Evolutionary conservation across 2,888 invertebrate species (phyloP), one percentile per base, ranked within the genome.

Genomic region (Stegana nigrithorax): DNA sequence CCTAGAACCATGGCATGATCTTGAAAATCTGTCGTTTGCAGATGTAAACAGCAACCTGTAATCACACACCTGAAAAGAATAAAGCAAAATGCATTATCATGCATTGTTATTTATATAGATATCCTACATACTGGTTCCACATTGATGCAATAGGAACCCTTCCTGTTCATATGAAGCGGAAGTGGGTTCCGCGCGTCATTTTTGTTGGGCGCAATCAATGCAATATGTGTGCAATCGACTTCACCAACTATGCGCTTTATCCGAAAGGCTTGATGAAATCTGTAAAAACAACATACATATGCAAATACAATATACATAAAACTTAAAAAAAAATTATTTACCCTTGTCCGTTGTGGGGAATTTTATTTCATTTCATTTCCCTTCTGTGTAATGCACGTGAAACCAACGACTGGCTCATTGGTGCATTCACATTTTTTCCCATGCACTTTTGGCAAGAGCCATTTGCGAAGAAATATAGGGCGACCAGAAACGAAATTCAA

Each of bases 21-120:
- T 59, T 1, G 63, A 55, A 59, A 60, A 65, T 36, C 29, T 60
- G n/a, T 60, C 60, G 26, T 63, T 65, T 6, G 63, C 32, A 12
- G 45, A 27, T 4, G 45, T 47, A 26, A 65, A 65, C 14, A 42
- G 21, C 4, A 65, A 27, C 14, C 27, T 45, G 45, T 57, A 32
- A 60, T 65, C 60, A 42, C 56, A 45, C 14, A 59, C 10, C 61
- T 59, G 32, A 50, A 12, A 26, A 23, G 23, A n/a, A n/a, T n/a
- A n/a, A 12, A 19, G 6, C 5, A 8, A 21, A 45, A 45, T 19
- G 7, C 45, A 4, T 8, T 45, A 12, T 45, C 17, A 45, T 45
- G 4, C 21, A 45, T 45, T 10, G 44, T 4, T 45, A 21, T 17
- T 45, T 21, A 19, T 10, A 45, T 21, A 17, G 4, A 42, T 21